Conservation (phyloP, 2,113 vertebrate genomes). For the Antechinus stuartii region DNA sequence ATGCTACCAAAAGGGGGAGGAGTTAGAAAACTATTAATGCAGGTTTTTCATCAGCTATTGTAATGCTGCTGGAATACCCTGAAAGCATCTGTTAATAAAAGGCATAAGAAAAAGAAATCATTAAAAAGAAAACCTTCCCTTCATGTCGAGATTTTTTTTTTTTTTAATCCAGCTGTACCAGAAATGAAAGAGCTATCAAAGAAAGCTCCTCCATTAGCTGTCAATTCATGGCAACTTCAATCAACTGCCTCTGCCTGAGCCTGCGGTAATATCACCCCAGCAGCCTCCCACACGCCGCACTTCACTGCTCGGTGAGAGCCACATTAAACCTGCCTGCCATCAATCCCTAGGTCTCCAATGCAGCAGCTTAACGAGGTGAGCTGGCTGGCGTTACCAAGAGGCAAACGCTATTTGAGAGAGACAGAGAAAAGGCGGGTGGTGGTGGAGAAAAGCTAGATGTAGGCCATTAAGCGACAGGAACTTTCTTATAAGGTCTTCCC, state of each 20-base stretch:
- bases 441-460: slow-evolving; percentile 38
- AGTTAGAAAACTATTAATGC: slow-evolving; percentile 73
- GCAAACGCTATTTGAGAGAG: slow-evolving; percentile 78
- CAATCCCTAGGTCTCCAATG: slow-evolving; percentile 75
- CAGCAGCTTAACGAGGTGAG: slow-evolving; percentile 82
- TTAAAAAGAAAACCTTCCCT: slow-evolving; percentile 46
- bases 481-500: slow-evolving; percentile 55
- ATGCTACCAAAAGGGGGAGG: slow-evolving; percentile 58
- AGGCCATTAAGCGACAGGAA: slow-evolving; percentile 58
- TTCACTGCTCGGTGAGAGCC: slow-evolving; percentile 78
- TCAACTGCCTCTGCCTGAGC: slow-evolving; percentile 81
- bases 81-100: slow-evolving; percentile 81
- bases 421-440: not conserved
- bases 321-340: slow-evolving; percentile 83
- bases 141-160: slow-evolving; percentile 55
- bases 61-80: slow-evolving; percentile 75
- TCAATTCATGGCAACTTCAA: slow-evolving; percentile 83
- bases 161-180: slow-evolving; percentile 76
- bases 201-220: slow-evolving; percentile 76
- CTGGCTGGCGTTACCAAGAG: slow-evolving; percentile 71
- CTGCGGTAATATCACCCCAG: slow-evolving; percentile 79
- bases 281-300: slow-evolving; percentile 81
- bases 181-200: slow-evolving; percentile 81
- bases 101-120: slow-evolving; percentile 29
- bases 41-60: slow-evolving; percentile 76